Evolutionary conservation across 1,140 invertebrate species (phyloP).

Genomic region (Dreissena rostriformis): DNA sequence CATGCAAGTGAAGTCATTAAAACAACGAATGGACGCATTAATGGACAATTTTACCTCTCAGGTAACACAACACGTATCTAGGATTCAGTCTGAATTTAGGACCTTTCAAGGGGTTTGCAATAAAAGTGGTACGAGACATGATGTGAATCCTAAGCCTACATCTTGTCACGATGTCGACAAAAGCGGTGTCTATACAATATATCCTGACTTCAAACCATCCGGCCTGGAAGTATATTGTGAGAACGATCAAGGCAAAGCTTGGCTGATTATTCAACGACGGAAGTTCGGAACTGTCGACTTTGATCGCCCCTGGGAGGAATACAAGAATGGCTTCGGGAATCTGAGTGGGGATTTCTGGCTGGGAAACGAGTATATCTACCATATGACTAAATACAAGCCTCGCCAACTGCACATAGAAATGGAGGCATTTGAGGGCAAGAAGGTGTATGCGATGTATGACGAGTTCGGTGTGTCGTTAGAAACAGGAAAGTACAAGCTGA

Average conservation of each 20-base stretch:
- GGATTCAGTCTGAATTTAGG: no score
- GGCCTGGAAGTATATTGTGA: no score
- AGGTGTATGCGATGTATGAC: conserved; percentile 16
- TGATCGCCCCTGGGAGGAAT: conserved; percentile 53
- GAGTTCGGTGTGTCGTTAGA: neutral
- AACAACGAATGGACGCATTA: no score
- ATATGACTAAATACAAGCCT: conserved; percentile 30
- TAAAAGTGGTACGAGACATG: no score
- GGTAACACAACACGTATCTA: no score
- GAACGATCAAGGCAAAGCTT: conserved; percentile 71
- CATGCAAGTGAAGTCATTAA: no score
- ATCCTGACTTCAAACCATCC: no score
- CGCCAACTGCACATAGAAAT: conserved; percentile 45
- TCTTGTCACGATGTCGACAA: no score
- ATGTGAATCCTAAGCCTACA: no score
- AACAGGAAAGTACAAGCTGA: conserved; percentile 12
- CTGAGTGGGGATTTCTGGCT: conserved; percentile 53
- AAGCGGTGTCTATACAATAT: no score
- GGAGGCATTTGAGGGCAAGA: neutral
- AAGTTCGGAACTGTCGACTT: conserved; percentile 82
- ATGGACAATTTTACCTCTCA: no score
- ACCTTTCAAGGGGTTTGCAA: no score
- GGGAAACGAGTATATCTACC: conserved; percentile 54
- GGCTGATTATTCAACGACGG: conserved; percentile 89
- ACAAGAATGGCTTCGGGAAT: conserved; percentile 61